Evolutionary conservation across 1,140 invertebrate genomes (phyloP).

Genomic region (Oncopodura yosiiana): DNA sequence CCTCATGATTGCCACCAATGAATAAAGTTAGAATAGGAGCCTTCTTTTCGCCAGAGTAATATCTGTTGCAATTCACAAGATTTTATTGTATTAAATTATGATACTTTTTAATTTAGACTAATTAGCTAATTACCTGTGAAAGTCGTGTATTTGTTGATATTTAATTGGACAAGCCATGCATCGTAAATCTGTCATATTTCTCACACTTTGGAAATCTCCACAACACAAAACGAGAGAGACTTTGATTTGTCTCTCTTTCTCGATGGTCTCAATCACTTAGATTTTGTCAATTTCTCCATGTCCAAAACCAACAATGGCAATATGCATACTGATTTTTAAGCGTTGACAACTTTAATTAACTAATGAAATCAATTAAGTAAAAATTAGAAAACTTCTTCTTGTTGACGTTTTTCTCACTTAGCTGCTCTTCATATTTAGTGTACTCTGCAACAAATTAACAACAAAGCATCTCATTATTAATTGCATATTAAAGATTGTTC

Average conservation of each 20-base stretch:
- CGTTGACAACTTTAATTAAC: too few relatives aligned
- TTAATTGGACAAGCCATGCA: conserved; percentile 94
- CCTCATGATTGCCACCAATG: conserved; percentile 98
- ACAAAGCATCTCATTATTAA: too few relatives aligned
- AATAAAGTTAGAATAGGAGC: conserved; percentile 91
- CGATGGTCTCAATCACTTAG: conserved; percentile 61
- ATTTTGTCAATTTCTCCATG: conserved; percentile 95
- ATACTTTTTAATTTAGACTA: too few relatives aligned
- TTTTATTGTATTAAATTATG: too few relatives aligned
- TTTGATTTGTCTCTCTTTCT: conserved; percentile 58
- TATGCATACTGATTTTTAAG: too few relatives aligned
- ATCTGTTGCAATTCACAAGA: too few relatives aligned
- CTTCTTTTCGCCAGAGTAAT: conserved; percentile 84
- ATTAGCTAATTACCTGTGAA: conserved; percentile 81
- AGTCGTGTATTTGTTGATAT: conserved; percentile 80
- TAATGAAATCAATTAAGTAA: too few relatives aligned
- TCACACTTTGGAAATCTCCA: conserved; percentile 76
- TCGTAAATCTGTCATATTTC: conserved; percentile 65
- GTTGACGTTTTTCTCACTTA: too few relatives aligned
- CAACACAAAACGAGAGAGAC: conserved; percentile 90
- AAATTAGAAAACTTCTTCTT: too few relatives aligned
- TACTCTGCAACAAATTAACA: too few relatives aligned
- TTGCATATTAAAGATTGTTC: not conserved
- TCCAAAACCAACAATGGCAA: conserved; percentile 93
- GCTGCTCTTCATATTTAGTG: too few relatives aligned